Base-by-base conservation (phyloP, 2,113 vertebrate genomes). In the Thunnus thynnus region DNA sequence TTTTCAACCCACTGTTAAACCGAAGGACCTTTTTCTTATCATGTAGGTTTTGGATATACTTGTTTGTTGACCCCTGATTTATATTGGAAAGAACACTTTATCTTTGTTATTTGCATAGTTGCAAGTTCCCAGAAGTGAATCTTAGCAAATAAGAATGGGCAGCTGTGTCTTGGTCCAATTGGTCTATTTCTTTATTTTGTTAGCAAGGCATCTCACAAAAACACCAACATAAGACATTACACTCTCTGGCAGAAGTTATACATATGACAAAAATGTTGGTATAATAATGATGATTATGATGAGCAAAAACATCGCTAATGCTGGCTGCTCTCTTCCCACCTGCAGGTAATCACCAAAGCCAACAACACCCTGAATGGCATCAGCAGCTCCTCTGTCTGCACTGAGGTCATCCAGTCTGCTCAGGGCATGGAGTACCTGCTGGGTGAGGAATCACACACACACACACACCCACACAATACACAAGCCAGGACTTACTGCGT, bases 361-460 rank as follows among this genome's bases (percentile, higher is more conserved):
- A 99, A 99, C 50, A 97, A 98, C 86, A 99, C 96, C 80, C 95
- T 99, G 89, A 99, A 99, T 76, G 91, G 98, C 85, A 99, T 99
- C 91, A 99, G 98, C 90, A 99, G 98, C 90, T 99, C 98, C 20
- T 94, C 96, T 0, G 97, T 99, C 79, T 99, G 98, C 94, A 98
- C 97, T 6, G 98, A 99, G 95, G 98, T 99, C 78, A 99, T 99
- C 94, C 98, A 99, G 89, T 99, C 98, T 58, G 97, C 96, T 44
- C 98, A 98, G 89, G 98, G 98, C 91, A 99, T 98, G 98, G 98
- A 99, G 70, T 99, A 99, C 95, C 96, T 99, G 77, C 89, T 98
- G 78, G 98, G 98, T 99, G 95, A 92, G 97, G 66, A 72, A 14
- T 32, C 27, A n/a, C 72, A 48, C 18, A 36, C 54, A 56, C 50